Base-by-base conservation (phyloP, 2,888 invertebrate genomes). In the Meliscaeva auricollis region DNA sequence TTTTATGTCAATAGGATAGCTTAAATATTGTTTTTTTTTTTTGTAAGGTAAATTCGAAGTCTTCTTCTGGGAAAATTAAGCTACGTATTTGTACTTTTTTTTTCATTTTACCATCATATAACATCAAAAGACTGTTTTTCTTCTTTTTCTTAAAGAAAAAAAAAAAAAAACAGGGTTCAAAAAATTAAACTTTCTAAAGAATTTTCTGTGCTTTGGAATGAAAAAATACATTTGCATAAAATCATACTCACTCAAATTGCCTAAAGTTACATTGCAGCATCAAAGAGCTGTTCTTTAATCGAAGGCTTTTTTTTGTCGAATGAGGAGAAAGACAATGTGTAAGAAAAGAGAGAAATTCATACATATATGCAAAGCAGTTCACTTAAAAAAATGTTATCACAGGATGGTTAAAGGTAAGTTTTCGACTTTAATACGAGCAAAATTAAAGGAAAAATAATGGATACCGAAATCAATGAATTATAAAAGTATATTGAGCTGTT, bases 191-290 rank as follows among this genome's bases (percentile, higher is more conserved):
- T 83, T 83, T 68, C 60, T 56, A 78, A 78, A 73, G 82, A 78
- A 78, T 78, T 68, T 62, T 73, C 54, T 54, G 32, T 44, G 48
- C 62, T 66, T 44, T 32, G 32, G 35, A 7, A 20, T 4, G 13
- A 20, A 66, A 70, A 73, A 78, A 78, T 62, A 73, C 78, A 83
- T 83, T 83, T 78, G 78, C 83, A 83, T 83, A 83, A 78, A 78
- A 83, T 83, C 78, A 74, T 83, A 78, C 73, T 48, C 38, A 54
- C 54, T 66, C 15, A 69, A 84, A 84, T 75, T 84, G 84, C 80
- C 75, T 66, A 35, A 66, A 80, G 79, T 80, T 52, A 38, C 69
- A 66, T 64, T 84, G 84, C 79, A 79, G 84, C 80, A 69, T 78
- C 68, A 68, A 83, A 73, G 69, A 83, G 73, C 26, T 38, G 30